Evolutionary conservation across 2,113 vertebrate genomes (phyloP).

Genomic region (Ptilonorhynchus violaceus): DNA sequence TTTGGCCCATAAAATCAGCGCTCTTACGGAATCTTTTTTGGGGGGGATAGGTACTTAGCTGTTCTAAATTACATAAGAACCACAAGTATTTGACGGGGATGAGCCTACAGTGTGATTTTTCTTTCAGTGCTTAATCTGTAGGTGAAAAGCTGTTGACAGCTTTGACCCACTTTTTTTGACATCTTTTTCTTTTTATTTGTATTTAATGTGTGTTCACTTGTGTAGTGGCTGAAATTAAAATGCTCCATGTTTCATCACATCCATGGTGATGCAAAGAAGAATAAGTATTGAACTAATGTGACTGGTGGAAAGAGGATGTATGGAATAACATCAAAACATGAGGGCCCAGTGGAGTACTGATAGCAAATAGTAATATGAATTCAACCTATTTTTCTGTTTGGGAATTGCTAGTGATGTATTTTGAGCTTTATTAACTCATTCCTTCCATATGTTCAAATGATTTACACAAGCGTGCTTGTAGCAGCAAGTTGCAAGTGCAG

Average conservation of each 20-base stretch:
- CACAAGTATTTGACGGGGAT: neutral
- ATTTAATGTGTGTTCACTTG: neutral
- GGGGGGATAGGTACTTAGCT: neutral
- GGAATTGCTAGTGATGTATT: neutral
- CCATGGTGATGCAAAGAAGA: neutral
- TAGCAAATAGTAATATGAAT: neutral
- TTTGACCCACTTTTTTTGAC: neutral
- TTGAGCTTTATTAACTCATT: neutral
- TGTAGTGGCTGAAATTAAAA: neutral
- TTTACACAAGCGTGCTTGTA: neutral
- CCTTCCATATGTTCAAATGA: neutral
- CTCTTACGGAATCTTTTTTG: neutral
- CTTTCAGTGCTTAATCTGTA: neutral
- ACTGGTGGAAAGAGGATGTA: neutral
- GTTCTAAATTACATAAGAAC: neutral
- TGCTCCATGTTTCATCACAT: neutral
- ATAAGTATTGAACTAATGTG: neutral
- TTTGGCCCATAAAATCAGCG: neutral
- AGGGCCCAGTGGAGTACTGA: neutral
- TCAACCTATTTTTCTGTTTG: neutral
- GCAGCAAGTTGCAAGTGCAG: neutral
- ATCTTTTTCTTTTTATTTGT: neutral
- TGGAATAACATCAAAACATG: neutral
- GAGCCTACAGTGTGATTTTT: neutral
- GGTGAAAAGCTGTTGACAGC: conserved; percentile 1